phyloP scores from a whole-genome alignment of 2,797 vertebrate genomes.

The Leptoclinus maculatus region DNA sequence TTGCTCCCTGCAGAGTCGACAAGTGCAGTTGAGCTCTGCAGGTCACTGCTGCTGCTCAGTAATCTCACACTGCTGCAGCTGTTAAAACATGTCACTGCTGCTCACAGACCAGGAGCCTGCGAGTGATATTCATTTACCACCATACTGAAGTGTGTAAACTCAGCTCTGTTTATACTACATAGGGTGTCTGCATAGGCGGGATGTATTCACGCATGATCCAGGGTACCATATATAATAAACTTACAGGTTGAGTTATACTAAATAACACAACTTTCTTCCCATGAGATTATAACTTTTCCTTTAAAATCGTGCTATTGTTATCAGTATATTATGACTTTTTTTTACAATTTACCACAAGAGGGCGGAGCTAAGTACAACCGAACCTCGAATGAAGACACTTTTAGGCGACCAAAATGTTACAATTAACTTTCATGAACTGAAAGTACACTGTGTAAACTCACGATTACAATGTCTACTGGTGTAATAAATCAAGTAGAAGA shows the following conservation, averaged over 20 bases:
- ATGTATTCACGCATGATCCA: not conserved
- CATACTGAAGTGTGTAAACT: not conserved
- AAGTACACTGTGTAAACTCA: too few relatives aligned
- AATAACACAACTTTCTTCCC: not conserved
- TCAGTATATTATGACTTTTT: not conserved
- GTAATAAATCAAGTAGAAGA: too few relatives aligned
- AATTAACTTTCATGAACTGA: too few relatives aligned
- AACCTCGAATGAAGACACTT: too few relatives aligned
- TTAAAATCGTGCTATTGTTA: not conserved
- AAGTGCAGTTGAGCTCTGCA: not conserved
- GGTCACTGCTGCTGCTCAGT: conserved; percentile 10
- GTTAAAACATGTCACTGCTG: conserved; percentile 10
- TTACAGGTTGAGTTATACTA: not conserved
- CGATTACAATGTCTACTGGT: too few relatives aligned
- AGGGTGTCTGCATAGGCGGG: not conserved
- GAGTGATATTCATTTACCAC: not conserved
- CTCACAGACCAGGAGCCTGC: not conserved
- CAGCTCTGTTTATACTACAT: not conserved
- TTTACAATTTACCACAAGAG: not conserved
- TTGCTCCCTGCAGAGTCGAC: not conserved
- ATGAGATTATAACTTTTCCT: not conserved
- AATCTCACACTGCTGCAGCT: conserved; percentile 35
- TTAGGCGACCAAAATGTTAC: too few relatives aligned
- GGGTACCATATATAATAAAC: not conserved
- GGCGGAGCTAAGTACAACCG: too few relatives aligned